Evolutionary conservation across 2,888 invertebrate genomes (phyloP).

Genomic region (Julus scandinavius): DNA sequence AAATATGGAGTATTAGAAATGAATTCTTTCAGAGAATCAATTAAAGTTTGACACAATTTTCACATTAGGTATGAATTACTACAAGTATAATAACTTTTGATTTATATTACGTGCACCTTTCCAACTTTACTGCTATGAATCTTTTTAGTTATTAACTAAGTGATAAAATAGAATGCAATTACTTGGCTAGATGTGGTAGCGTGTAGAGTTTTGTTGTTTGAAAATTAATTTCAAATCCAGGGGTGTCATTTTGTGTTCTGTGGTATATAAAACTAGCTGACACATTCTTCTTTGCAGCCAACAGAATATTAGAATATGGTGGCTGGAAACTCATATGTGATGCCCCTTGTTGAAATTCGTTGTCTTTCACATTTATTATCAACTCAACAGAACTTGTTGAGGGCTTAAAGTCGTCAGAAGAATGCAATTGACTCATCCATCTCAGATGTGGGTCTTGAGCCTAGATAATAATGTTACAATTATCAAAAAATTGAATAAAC

Average conservation of each 20-base stretch:
- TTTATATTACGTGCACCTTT: too few relatives aligned
- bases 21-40: too few relatives aligned
- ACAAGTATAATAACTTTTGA: too few relatives aligned
- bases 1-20: too few relatives aligned
- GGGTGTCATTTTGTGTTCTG: neutral
- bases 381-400: neutral
- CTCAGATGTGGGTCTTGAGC: neutral
- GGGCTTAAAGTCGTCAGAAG: neutral
- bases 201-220: neutral
- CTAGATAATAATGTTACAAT: neutral
- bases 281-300: neutral
- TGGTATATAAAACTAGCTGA: neutral
- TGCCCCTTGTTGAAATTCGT: neutral
- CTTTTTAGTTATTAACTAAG: too few relatives aligned
- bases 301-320: neutral
- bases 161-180: neutral
- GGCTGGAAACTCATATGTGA: neutral
- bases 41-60: too few relatives aligned
- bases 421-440: neutral
- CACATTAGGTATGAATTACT: too few relatives aligned
- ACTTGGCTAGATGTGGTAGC: neutral
- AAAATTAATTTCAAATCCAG: neutral
- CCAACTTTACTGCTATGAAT: too few relatives aligned
- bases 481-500: neutral
- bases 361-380: neutral